phyloP scores from a whole-genome alignment of 2,113 vertebrate genomes.

The Pardalotus punctatus region DNA sequence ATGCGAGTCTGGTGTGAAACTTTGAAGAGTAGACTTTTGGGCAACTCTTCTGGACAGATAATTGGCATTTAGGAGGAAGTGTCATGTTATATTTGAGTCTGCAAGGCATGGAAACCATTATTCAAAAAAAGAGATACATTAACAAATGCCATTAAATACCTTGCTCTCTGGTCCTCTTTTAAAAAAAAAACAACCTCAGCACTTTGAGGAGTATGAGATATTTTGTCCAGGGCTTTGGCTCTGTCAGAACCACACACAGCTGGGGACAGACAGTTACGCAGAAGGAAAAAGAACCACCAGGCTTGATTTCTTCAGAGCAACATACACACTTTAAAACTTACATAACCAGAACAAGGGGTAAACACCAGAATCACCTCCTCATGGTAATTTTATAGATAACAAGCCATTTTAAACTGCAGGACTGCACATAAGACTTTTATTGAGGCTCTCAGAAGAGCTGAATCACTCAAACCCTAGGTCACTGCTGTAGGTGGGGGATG shows the following conservation, averaged over 20 bases:
- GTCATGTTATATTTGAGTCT: neutral
- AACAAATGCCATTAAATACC: neutral
- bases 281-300: neutral
- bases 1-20: neutral
- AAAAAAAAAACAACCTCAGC: neutral
- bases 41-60: neutral
- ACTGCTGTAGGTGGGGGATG: rapidly evolving
- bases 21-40: neutral
- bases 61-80: conserved; percentile 4
- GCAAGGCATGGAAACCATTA: conserved; percentile 4
- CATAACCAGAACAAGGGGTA: neutral
- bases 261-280: neutral
- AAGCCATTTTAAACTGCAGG: neutral
- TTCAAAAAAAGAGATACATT: neutral
- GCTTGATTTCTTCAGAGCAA: neutral
- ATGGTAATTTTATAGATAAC: neutral
- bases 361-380: neutral
- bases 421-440: neutral
- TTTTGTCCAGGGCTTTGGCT: neutral
- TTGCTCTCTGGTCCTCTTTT: neutral
- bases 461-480: neutral
- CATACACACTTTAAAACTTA: neutral
- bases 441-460: neutral
- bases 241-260: neutral
- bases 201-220: neutral